Conservation (phyloP, 1,140 invertebrate genomes). For the Heliconius melpomene region DNA sequence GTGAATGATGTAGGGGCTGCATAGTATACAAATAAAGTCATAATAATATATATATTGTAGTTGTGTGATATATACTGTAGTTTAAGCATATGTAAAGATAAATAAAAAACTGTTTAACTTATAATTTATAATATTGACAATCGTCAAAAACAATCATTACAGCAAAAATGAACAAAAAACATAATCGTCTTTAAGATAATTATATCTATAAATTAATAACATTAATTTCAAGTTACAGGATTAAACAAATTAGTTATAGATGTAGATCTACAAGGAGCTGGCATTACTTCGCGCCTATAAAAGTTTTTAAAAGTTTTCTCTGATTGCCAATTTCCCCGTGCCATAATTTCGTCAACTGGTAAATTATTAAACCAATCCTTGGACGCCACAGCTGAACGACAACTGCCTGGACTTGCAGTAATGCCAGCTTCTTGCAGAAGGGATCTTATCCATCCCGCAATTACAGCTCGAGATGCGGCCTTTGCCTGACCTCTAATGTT, state of each 20-base stretch:
- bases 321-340: constrained; percentile 34
- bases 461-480: constrained; percentile 34
- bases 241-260: constrained; percentile 1
- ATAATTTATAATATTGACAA: no score
- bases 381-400: constrained; percentile 38
- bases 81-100: no score
- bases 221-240: constrained; percentile 5
- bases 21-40: background rate
- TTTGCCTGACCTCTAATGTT: constrained; percentile 25
- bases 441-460: constrained; percentile 32
- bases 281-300: constrained; percentile 31
- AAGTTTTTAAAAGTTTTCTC: constrained; percentile 32
- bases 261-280: background rate
- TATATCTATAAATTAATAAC: constrained; percentile 6
- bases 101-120: no score
- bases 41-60: no score
- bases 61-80: no score
- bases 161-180: no score
- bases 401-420: constrained; percentile 27
- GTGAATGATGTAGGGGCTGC: background rate
- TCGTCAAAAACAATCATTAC: no score
- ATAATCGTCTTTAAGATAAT: background rate
- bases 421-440: constrained; percentile 25
- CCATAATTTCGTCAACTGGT: constrained; percentile 34
- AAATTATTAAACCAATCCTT: constrained; percentile 34